phyloP scores from a whole-genome alignment of 2,797 vertebrate species.

The Natrix natrix region DNA sequence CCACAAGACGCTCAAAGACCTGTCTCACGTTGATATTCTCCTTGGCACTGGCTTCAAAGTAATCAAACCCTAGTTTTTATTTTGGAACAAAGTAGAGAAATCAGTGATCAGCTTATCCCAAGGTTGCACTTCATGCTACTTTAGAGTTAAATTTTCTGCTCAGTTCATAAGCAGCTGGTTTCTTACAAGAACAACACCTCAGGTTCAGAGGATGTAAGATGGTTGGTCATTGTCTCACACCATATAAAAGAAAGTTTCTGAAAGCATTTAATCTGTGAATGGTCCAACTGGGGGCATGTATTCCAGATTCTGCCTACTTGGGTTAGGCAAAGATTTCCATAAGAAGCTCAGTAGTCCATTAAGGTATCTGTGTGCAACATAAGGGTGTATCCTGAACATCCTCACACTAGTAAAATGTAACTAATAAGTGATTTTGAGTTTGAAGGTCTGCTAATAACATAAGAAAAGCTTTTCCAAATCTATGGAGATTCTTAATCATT shows the following conservation, averaged over 20 bases:
- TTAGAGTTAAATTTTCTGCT: not conserved
- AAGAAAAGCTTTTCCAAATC: not conserved
- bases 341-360: not conserved
- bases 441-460: not conserved
- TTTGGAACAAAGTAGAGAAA: not conserved
- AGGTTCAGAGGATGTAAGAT: not conserved
- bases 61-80: constrained; percentile 84
- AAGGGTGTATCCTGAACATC: not conserved
- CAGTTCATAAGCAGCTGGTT: not conserved
- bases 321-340: not conserved
- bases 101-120: not conserved
- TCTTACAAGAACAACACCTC: not conserved
- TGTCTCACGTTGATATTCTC: constrained; percentile 96
- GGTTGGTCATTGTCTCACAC: not conserved
- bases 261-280: not conserved
- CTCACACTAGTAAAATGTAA: not conserved
- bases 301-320: not conserved
- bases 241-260: not conserved
- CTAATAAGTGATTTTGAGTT: not conserved
- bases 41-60: constrained; percentile 95
- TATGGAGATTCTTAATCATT: not conserved
- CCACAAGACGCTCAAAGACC: constrained; percentile 93
- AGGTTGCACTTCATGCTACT: not conserved
- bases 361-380: not conserved
- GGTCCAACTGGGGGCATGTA: not conserved